Evolutionary conservation across 2,113 vertebrate genomes (phyloP), one percentile per base, ranked within the genome.

Genomic region (Cheirogaleus medius): DNA sequence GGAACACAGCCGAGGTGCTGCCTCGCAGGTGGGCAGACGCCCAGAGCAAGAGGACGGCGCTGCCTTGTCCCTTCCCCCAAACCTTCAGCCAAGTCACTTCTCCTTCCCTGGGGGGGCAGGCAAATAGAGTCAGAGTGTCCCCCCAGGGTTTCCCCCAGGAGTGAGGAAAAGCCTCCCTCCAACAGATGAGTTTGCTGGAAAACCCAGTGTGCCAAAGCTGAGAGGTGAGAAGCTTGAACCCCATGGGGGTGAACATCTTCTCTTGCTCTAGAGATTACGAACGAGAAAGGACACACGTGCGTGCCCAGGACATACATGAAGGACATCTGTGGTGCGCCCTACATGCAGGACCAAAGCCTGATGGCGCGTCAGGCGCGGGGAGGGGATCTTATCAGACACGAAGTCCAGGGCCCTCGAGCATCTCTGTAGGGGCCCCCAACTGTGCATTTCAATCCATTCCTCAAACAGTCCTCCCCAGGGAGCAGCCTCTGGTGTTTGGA

Each of bases 321-420:
- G 37, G 17, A 1, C 47, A 29, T 6, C 58, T 49, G 9, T 17
- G 11, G 34, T 32, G 10, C 15, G 5, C 20, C 37, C 32, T 11
- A 4, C 44, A 17, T 3, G 9, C 1, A 11, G n/a, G 56, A 6
- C n/a, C 17, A 34, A 27, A 25, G 27, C 58, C 29, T 25, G 15
- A 9, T 10, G 39, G 60, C 34, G 68, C 1, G 34, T 39, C 68
- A 20, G n/a, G 47, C 3, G 5, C 3, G 14, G 66, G 13, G 6
- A 60, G 2, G 15, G 23, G 1, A 18, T 42, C 32, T 37, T 34
- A 44, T 17, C 34, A 37, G 5, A 23, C 12, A 6, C 20, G 23
- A 3, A 34, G 4, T 29, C 60, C 63, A 1, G 1, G 7, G 13
- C 49, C 52, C 63, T 0, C 0, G 0, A 52, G 23, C 23, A 32